These are phyloP conservation scores for Petromus typicus DNA, from an alignment of 2,113 vertebrate genomes.

Conservation along the genomic window DNA sequence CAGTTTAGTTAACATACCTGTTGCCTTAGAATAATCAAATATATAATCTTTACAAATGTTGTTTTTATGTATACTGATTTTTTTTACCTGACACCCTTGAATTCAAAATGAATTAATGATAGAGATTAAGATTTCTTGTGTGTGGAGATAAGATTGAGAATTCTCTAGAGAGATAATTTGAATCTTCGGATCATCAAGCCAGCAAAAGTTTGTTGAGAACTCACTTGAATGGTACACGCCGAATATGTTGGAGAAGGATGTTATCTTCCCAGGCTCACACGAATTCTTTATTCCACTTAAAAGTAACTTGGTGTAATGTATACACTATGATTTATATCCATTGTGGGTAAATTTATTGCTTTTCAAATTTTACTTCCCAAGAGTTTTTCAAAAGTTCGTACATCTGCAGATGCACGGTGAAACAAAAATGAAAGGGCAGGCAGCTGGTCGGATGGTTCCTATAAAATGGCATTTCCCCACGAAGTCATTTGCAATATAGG, in stretches of 20 bases:
- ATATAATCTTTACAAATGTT: constrained; percentile 53
- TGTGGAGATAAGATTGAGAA: constrained; percentile 27
- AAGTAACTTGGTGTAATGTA: constrained; percentile 16
- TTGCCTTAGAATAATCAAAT: constrained; percentile 43
- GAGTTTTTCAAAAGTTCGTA: constrained; percentile 19
- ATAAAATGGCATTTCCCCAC: not conserved
- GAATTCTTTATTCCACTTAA: constrained; percentile 35
- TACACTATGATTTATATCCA: not conserved
- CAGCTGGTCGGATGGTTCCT: not conserved
- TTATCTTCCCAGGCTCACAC: not conserved
- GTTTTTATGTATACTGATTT: not conserved
- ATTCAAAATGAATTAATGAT: constrained; percentile 60
- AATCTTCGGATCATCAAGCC: constrained; percentile 39
- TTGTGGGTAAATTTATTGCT: not conserved
- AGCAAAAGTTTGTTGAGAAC: constrained; percentile 50
- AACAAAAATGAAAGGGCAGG: not conserved
- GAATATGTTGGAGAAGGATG: not conserved
- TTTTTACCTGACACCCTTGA: not conserved
- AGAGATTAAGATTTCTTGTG: constrained; percentile 30
- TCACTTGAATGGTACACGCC: constrained; percentile 35
- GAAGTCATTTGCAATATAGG: not conserved
- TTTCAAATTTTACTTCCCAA: not conserved
- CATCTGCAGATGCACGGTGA: constrained; percentile 8
- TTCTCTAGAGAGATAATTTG: constrained; percentile 33
- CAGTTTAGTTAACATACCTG: not conserved